phyloP scores from a whole-genome alignment of 2,797 vertebrate species.

The Morus bassanus region DNA sequence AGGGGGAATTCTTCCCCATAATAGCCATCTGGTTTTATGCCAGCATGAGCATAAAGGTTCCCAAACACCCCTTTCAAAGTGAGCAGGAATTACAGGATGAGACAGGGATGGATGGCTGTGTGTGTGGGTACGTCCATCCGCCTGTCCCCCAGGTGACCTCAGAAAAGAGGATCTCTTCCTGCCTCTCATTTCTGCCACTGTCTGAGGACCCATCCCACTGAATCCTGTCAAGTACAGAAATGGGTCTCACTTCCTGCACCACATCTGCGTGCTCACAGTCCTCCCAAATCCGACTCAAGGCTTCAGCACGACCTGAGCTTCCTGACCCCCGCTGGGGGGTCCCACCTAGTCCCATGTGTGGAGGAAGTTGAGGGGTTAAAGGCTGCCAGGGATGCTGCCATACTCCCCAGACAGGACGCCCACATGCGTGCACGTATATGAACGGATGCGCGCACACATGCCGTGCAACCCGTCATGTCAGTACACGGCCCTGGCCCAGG shows the following conservation, averaged over 20 bases:
- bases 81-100: background rate
- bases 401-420: background rate
- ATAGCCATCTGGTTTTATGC: background rate
- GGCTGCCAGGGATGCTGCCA: background rate
- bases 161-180: constrained; percentile 37
- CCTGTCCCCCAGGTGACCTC: constrained; percentile 6
- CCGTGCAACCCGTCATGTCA: background rate
- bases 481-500: constrained; percentile 17
- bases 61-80: background rate
- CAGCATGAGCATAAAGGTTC: background rate
- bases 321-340: background rate
- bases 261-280: background rate
- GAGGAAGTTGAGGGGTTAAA: background rate
- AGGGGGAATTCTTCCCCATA: background rate
- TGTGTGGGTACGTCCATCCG: background rate
- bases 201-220: background rate
- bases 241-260: background rate
- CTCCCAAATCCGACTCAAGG: background rate
- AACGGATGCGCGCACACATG: background rate
- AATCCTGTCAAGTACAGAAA: background rate
- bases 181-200: background rate
- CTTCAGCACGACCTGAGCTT: background rate
- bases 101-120: background rate
- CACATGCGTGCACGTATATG: background rate
- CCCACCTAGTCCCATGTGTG: background rate